Evolutionary conservation across 2,888 invertebrate genomes (phyloP).

Genomic region (Punctoribates punctum): DNA sequence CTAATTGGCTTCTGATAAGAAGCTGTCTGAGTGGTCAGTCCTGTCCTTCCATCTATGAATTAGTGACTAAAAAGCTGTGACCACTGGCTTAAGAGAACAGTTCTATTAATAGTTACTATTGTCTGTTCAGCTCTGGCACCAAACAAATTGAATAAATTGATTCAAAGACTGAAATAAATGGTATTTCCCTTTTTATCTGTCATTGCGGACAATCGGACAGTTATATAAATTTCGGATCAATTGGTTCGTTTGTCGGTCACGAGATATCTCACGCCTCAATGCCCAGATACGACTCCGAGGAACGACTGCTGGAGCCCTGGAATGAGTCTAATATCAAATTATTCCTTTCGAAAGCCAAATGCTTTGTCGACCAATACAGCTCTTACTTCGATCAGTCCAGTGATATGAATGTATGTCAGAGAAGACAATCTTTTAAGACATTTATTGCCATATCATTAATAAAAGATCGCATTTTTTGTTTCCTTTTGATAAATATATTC

Average conservation of each 20-base stretch:
- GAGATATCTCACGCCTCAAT: slow-evolving; percentile 41
- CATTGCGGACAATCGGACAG: not conserved
- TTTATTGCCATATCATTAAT: slow-evolving; percentile 21
- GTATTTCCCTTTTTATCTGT: not conserved
- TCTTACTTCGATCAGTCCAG: slow-evolving; percentile 38
- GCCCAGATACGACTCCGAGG: slow-evolving; percentile 36
- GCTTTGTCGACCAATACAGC: slow-evolving; percentile 42
- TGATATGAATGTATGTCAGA: slow-evolving; percentile 39
- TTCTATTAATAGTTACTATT: too few species aligned
- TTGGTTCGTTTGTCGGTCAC: slow-evolving; percentile 42
- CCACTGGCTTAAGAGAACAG: too few species aligned
- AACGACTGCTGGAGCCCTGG: slow-evolving; percentile 38
- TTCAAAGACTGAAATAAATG: not conserved
- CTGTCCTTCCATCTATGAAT: not conserved
- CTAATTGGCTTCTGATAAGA: not conserved
- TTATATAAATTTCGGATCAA: slow-evolving; percentile 41
- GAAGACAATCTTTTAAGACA: not conserved
- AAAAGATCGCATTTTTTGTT: not conserved
- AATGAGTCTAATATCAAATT: slow-evolving; percentile 16
- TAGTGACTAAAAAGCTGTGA: not conserved
- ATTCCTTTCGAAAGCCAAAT: slow-evolving; percentile 41
- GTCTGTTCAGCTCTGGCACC: too few species aligned
- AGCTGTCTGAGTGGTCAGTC: not conserved
- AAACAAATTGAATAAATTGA: not conserved
- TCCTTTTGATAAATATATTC: not conserved